Percentiles rank a stretch among this genome's conserved stretches.
Evolutionary conservation across 2,113 vertebrate genomes (phyloP).

Genomic region (Podilymbus podiceps): DNA sequence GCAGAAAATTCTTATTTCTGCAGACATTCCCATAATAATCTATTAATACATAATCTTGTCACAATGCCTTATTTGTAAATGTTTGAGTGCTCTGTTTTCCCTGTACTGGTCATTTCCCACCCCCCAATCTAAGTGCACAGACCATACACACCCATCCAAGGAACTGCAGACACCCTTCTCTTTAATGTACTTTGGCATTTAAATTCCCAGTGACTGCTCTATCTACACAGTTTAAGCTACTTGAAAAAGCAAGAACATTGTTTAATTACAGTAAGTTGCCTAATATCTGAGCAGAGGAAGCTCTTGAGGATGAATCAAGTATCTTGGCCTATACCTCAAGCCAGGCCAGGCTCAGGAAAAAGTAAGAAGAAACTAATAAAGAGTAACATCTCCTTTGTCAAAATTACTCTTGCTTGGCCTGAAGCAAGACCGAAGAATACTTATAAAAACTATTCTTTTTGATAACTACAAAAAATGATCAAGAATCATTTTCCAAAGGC

Average conservation of each 20-base stretch:
- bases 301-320: not conserved
- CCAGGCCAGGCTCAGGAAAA: not conserved
- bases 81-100: not conserved
- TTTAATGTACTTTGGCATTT: not conserved
- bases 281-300: not conserved
- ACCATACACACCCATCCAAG: not conserved
- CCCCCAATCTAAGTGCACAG: not conserved
- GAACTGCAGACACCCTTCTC: not conserved
- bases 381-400: not conserved
- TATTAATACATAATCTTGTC: not conserved
- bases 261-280: not conserved
- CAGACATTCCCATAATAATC: not conserved
- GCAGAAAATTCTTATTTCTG: not conserved
- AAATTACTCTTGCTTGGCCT: not conserved
- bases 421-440: not conserved
- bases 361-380: not conserved
- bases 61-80: not conserved
- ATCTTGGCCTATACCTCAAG: not conserved
- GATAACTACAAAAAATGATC: not conserved
- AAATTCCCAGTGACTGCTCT: not conserved
- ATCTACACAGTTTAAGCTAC: not conserved
- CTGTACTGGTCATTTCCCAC: not conserved
- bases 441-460: not conserved
- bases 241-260: not conserved
- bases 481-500: not conserved